phyloP scores from a whole-genome alignment of 1,140 invertebrate genomes.

The Ceratina calcarata region DNA sequence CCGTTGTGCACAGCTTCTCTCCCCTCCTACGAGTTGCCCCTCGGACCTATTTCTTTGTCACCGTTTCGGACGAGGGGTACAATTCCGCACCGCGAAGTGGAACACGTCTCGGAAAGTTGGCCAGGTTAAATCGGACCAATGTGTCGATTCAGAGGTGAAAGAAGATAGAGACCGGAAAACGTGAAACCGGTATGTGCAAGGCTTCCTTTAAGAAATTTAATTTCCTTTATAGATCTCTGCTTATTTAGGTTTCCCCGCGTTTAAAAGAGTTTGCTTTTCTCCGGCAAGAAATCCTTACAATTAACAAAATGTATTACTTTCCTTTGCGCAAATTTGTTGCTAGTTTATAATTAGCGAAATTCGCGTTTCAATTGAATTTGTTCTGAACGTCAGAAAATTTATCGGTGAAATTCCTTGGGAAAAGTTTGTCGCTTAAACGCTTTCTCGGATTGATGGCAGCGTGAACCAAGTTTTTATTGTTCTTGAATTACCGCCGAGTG shows the following conservation, averaged over 20 bases:
- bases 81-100: neutral
- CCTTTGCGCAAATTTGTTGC: too few species aligned
- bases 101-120: neutral
- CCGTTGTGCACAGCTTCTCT: conserved; percentile 5
- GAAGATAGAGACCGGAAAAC: neutral
- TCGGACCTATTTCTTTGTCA: neutral
- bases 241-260: neutral
- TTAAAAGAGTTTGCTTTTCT: neutral
- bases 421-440: too few species aligned
- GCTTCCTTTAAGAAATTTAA: neutral
- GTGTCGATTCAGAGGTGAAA: neutral
- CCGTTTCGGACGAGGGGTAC: neutral
- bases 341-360: too few species aligned
- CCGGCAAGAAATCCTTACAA: neutral
- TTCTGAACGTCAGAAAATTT: too few species aligned
- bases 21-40: neutral
- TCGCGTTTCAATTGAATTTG: too few species aligned
- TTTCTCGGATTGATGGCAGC: too few species aligned
- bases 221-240: neutral
- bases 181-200: neutral
- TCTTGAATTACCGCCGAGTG: too few species aligned
- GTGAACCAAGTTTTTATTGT: too few species aligned
- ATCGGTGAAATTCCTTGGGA: too few species aligned
- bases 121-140: neutral
- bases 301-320: too few species aligned